phyloP scores from a whole-genome alignment of 2,113 vertebrate genomes.

The Cyprinodon variegatus region DNA sequence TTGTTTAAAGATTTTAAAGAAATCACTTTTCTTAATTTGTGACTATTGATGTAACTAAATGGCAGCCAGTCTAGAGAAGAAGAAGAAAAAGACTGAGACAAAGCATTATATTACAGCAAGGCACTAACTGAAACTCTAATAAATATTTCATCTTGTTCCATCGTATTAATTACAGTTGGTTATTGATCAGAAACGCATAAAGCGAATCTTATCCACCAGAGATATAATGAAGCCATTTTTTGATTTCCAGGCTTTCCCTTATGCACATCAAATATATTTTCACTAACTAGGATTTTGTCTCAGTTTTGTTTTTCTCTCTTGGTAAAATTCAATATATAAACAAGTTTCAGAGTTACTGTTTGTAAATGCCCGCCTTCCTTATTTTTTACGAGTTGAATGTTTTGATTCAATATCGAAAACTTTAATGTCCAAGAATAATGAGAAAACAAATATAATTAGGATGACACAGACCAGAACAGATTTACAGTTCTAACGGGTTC shows the following conservation, averaged over 20 bases:
- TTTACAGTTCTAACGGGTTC: neutral
- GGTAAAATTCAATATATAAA: slow-evolving; percentile 2
- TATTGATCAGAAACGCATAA: slow-evolving; percentile 70
- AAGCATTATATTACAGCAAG: slow-evolving; percentile 10
- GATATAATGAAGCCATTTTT: slow-evolving; percentile 30
- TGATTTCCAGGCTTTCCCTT: neutral
- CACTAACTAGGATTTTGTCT: neutral
- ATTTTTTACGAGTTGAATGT: neutral
- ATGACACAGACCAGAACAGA: neutral
- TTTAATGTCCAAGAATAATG: neutral
- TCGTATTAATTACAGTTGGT: slow-evolving; percentile 66
- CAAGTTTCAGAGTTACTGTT: neutral
- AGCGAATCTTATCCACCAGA: slow-evolving; percentile 29
- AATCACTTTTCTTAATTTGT: slow-evolving; percentile 41
- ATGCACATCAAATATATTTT: slow-evolving; percentile 9
- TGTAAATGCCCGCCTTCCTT: slow-evolving; percentile 2
- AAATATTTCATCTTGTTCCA: slow-evolving; percentile 64
- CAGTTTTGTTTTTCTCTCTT: neutral
- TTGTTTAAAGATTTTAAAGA: slow-evolving; percentile 29
- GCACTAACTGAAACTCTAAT: slow-evolving; percentile 36
- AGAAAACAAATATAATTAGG: neutral
- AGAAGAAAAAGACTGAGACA: slow-evolving; percentile 7
- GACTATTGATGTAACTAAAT: slow-evolving; percentile 10
- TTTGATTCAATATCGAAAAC: neutral
- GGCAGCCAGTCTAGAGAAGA: neutral